Evolutionary conservation across 2,797 vertebrate genomes (phyloP), one percentile per base, ranked within the genome.

Genomic region (Xenentodon cancila): DNA sequence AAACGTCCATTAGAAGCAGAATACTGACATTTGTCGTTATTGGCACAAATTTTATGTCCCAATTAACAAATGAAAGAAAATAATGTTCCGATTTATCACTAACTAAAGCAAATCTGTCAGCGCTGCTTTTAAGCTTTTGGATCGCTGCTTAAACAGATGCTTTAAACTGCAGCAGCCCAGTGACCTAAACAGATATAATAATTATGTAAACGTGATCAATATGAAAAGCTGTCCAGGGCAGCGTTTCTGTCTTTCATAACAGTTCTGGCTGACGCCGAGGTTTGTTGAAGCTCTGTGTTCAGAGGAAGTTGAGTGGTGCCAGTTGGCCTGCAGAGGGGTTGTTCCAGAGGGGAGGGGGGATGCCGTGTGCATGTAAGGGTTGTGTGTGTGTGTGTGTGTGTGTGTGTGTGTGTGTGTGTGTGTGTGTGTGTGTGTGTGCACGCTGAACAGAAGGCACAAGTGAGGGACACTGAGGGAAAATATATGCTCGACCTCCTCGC

Each of bases 391-490:
- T 4, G 1, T 22, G 43, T 58, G 49, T 77, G 68, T 59, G 8
- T 47, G 54, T 6, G 19, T 54, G 48, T 15, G 8, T 71, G 46
- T 79, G 74, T 80, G 79, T 78, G 82, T 87, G 77, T 77, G 57
- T 4, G 1, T 22, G 43, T 58, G 49, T 77, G 68, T 59, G 8
- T 47, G 54, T 6, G 19, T 54, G 48, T 15, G 8, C 55, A 70
- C 57, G 49, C 34, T 37, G 85, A 91, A 88, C 89, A 91, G 84
- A 90, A 84, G 88, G 89, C 75, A 80, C 61, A 76, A 79, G 73
- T 49, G 72, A 86, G 73, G 75, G 73, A 76, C 65, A 77, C 73
- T 71, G 75, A 75, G 82, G 37, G 59, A 71, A 77, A 70, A 85
- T 60, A 78, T 74, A 73, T 72, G 72, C 76, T 65, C 77, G 86